phyloP scores from a whole-genome alignment of 2,113 vertebrate species.

The Brachyistius frenatus region DNA sequence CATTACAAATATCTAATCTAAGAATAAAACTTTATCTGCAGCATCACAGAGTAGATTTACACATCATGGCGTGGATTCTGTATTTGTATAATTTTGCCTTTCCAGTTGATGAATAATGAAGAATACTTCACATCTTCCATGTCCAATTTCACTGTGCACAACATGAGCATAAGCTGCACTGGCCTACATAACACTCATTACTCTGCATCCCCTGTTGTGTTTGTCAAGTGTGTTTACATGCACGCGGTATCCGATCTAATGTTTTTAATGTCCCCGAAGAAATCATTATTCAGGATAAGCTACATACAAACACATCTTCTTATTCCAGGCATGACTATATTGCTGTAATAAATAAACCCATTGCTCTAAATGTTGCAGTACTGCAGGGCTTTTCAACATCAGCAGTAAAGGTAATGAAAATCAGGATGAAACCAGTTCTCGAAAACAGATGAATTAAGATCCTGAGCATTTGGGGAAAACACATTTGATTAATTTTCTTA shows the following conservation, averaged over 20 bases:
- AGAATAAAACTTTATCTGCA: conserved; percentile 39
- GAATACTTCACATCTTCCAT: neutral
- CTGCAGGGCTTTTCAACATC: conserved; percentile 2
- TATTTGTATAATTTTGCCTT: neutral
- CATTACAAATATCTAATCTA: conserved; percentile 30
- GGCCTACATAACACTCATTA: conserved; percentile 1
- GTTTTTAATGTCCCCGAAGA: conserved; percentile 41
- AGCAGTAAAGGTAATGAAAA: conserved; percentile 6
- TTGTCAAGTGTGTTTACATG: conserved; percentile 30
- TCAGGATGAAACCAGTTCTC: neutral
- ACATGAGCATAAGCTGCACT: neutral
- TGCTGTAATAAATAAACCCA: conserved; percentile 8
- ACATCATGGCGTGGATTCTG: conserved; percentile 14
- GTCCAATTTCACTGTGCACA: neutral
- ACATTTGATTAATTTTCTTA: neutral
- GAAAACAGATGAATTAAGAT: neutral
- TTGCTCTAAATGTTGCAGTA: neutral
- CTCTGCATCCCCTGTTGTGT: conserved; percentile 24
- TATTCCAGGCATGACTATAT: conserved; percentile 7
- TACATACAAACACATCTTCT: conserved; percentile 9
- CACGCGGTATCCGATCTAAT: conserved; percentile 5
- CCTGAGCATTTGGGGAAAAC: neutral
- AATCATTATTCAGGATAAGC: conserved; percentile 37
- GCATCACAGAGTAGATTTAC: conserved; percentile 28
- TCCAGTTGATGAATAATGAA: neutral